A percentile compares a stretch with the other conserved stretches of the same genome.
Evolutionary conservation across 2,888 invertebrate species (phyloP).

Genomic region (Zhuqinia jingwanae): DNA sequence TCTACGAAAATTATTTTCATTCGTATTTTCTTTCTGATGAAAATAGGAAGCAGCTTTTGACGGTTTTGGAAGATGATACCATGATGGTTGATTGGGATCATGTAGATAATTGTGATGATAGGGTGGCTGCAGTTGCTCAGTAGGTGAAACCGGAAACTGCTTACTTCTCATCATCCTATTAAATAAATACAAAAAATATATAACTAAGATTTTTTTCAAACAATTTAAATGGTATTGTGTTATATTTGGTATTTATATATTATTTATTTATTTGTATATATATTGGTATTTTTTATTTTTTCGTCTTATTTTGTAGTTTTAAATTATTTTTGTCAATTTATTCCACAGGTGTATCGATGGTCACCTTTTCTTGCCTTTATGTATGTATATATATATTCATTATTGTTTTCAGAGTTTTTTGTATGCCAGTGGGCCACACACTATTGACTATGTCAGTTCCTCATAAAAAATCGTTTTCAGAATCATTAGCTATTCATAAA

Average conservation of each 20-base stretch:
- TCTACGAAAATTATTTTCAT: no score
- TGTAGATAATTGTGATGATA: no score
- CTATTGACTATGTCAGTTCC: neutral
- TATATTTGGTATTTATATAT: neutral
- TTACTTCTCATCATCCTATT: slow-evolving; percentile 11
- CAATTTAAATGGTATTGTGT: neutral
- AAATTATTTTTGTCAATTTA: no score
- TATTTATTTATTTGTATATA: neutral
- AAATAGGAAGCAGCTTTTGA: no score
- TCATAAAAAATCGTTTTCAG: neutral
- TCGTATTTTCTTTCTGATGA: no score
- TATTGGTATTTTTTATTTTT: neutral
- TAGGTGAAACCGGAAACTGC: neutral
- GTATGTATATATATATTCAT: neutral
- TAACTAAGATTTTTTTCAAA: neutral
- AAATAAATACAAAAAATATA: neutral
- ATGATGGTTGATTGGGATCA: no score
- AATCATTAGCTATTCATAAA: slow-evolving; percentile 17
- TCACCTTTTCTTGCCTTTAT: slow-evolving; percentile 3
- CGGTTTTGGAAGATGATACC: no score
- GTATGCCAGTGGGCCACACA: slow-evolving; percentile 20
- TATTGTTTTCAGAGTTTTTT: neutral
- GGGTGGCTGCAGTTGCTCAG: neutral
- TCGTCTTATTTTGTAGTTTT: neutral
- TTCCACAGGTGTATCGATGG: slow-evolving; percentile 15